Percentiles rank a stretch among this genome's conserved stretches.
Conservation (phyloP, 2,888 invertebrate species). For the Heliconius cydno region DNA sequence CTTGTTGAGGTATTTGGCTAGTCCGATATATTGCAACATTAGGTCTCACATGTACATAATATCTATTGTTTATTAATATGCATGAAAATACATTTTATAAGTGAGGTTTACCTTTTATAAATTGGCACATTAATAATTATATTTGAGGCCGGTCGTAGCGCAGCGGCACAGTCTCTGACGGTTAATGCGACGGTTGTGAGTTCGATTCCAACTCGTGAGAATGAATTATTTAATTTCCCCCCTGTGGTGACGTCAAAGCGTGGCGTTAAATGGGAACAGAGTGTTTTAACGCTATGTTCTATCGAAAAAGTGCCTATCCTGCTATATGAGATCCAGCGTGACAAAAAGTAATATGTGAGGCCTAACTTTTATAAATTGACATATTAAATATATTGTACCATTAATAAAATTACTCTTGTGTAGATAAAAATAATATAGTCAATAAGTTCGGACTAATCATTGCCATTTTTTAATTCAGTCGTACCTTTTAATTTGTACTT, state of each 20-base stretch:
- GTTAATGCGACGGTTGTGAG: not conserved
- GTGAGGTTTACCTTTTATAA: not conserved
- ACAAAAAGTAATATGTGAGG: not conserved
- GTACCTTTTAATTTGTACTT: conserved; percentile 63
- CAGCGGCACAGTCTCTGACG: not conserved
- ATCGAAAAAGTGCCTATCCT: no score
- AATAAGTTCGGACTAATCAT: conserved; percentile 71
- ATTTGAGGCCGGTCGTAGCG: no score
- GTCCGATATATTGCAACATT: conserved; percentile 62
- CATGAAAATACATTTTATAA: not conserved
- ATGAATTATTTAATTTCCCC: not conserved
- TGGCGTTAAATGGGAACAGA: no score
- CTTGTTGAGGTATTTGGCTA: conserved; percentile 67
- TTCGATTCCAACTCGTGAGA: not conserved
- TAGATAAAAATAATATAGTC: conserved; percentile 27
- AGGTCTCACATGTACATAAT: conserved; percentile 45
- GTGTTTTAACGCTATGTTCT: no score
- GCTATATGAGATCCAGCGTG: no score
- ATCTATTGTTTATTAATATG: conserved; percentile 17
- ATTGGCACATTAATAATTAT: not conserved
- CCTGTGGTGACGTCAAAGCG: not conserved
- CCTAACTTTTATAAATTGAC: not conserved
- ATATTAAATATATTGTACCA: not conserved
- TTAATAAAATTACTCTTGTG: conserved; percentile 28
- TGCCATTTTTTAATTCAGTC: conserved; percentile 70